A percentile compares a stretch with the other conserved stretches of the same genome.
phyloP scores from a whole-genome alignment of 2,888 invertebrate genomes.

The Chymomyza fuscimana region DNA sequence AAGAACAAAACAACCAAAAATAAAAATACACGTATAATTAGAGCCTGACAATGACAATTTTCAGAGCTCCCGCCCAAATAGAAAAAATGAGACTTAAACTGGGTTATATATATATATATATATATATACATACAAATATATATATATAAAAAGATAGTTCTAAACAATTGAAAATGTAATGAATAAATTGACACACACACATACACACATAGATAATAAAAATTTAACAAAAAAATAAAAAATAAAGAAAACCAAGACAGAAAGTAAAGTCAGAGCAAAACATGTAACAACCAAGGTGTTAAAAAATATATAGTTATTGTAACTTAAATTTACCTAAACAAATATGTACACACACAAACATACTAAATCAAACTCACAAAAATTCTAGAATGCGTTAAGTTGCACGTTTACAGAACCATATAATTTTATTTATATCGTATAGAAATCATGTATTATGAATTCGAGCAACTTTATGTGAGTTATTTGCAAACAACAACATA shows the following conservation, averaged over 20 bases:
- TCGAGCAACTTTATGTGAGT: slow-evolving; percentile 47
- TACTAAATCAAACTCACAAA: slow-evolving; percentile 36
- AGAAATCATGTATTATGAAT: slow-evolving; percentile 66
- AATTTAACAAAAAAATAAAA: slow-evolving; percentile 26
- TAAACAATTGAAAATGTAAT: not conserved
- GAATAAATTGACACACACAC: slow-evolving; percentile 1
- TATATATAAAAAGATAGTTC: not conserved
- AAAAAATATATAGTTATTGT: slow-evolving; percentile 56
- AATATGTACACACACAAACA: slow-evolving; percentile 29
- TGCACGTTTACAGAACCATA: slow-evolving; percentile 64
- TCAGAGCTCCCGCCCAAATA: not conserved
- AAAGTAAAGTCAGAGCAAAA: slow-evolving; percentile 18
- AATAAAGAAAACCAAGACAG: slow-evolving; percentile 42
- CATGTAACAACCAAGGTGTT: slow-evolving; percentile 2
- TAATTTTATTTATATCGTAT: slow-evolving; percentile 69
- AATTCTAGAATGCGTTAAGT: slow-evolving; percentile 60
- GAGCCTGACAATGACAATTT: slow-evolving; percentile 1
- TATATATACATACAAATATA: not conserved
- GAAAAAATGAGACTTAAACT: not conserved
- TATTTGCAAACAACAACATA: slow-evolving; percentile 28
- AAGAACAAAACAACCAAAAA: slow-evolving; percentile 5
- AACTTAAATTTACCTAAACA: slow-evolving; percentile 59
- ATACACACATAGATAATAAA: slow-evolving; percentile 17
- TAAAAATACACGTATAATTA: slow-evolving; percentile 2
- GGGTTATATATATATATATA: slow-evolving; percentile 3